Percentiles rank a stretch among this genome's conserved stretches.
phyloP scores from a whole-genome alignment of 2,797 vertebrate species.

The Oreochromis grahami region DNA sequence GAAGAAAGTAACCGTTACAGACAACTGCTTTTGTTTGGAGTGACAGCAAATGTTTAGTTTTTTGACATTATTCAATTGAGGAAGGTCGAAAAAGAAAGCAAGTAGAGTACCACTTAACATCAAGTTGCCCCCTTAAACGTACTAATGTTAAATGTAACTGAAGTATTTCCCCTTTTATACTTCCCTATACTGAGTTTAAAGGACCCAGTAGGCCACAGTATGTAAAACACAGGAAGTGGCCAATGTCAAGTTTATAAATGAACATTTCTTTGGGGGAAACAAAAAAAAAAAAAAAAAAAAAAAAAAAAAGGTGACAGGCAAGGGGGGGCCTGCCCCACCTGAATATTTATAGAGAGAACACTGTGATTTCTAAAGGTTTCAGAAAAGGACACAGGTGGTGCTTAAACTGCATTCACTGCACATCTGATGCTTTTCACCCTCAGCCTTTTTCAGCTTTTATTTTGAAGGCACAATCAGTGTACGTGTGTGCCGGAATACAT shows the following conservation, averaged over 20 bases:
- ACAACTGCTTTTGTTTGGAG: conserved; percentile 48
- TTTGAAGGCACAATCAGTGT: conserved; percentile 67
- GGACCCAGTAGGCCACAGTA: not conserved
- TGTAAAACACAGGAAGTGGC: conserved; percentile 12
- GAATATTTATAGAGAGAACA: conserved; percentile 50
- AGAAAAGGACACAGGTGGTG: conserved; percentile 39
- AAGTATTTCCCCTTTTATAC: conserved; percentile 5
- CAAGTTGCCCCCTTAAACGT: conserved; percentile 29
- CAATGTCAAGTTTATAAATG: conserved; percentile 16
- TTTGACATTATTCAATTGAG: conserved; percentile 39
- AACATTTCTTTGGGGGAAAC: not conserved
- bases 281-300: not conserved
- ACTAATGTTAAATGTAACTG: conserved; percentile 19
- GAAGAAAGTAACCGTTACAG: conserved; percentile 19
- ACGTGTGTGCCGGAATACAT: conserved; percentile 34
- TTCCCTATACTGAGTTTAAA: not conserved
- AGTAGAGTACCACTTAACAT: conserved; percentile 53
- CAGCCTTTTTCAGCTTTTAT: conserved; percentile 43
- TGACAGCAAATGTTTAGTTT: conserved; percentile 29
- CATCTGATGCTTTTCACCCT: conserved; percentile 36
- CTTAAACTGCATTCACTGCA: conserved; percentile 31
- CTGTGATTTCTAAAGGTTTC: conserved; percentile 51
- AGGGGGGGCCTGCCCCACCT: conserved; percentile 62
- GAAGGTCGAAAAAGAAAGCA: conserved; percentile 18
- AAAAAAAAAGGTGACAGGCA: conserved; percentile 40